Base-by-base conservation (phyloP, 2,888 invertebrate species). In the Onthophagus sagittarius region DNA sequence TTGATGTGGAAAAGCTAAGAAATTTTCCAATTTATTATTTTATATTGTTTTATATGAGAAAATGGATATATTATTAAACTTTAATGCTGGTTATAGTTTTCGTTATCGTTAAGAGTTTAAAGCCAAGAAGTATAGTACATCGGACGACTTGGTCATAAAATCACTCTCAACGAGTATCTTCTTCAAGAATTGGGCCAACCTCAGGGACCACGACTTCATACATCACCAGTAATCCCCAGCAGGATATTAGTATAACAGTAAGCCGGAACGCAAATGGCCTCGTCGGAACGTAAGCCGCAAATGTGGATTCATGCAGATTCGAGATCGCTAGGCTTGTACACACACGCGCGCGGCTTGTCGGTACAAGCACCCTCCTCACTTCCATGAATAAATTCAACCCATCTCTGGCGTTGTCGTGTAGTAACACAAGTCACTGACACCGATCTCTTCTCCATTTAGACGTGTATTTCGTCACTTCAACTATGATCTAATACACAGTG, bases 291-390 rank as follows among this genome's bases (percentile, higher is more conserved):
- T 67, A 67, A 67, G 67, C 67, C 67, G 67, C 67, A 67, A 67
- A 67, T 67, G 67, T 67, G 67, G 67, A 67, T 67, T 67, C 67
- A 67, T 67, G 67, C 67, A 67, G 67, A 67, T 67, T 67, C 67
- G 67, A 23, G 67, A 67, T 32, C 15, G 67, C 67, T 67, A n/a
- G 6, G 23, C 13, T 31, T 67, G 23, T 67, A 67, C 67, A 23
- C 67, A 67, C 32, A 67, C 67, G 32, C 64, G 23, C 15, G 14
- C 15, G 64, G 13, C 64, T 14, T 23, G 23, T 23, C 31, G 31
- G 9, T 67, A n/a, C 23, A 31, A n/a, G 67, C 23, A 13, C 39
- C 39, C 39, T 53, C 39, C 39, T 53, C 39, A 53, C 39, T 53
- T 53, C 39, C 39, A 53, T 53, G 39, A 53, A 53, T 53, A 53